phyloP scores from a whole-genome alignment of 2,113 vertebrate species.

The Engystomops pustulosus region DNA sequence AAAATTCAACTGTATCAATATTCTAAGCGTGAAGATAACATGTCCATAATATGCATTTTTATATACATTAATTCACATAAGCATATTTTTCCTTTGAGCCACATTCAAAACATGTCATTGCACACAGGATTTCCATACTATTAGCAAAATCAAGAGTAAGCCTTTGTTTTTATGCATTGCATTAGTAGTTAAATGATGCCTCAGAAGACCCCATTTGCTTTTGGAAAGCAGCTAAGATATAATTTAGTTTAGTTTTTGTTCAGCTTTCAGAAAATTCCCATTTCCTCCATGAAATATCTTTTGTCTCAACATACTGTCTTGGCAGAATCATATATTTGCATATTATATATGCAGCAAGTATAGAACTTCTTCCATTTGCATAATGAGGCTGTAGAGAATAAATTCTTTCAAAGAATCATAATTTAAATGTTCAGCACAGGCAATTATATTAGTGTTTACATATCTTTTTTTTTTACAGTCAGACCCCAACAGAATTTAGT shows the following conservation, averaged over 20 bases:
- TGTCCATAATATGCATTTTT: constrained; percentile 46
- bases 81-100: constrained; percentile 20
- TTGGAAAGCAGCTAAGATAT: constrained; percentile 44
- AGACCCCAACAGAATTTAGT: constrained; percentile 59
- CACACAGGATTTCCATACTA: constrained; percentile 45
- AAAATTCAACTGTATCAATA: constrained; percentile 35
- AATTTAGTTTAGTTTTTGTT: constrained; percentile 47
- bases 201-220: constrained; percentile 48
- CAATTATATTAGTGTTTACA: constrained; percentile 64
- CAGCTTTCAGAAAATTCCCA: constrained; percentile 53
- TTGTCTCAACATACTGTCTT: constrained; percentile 65
- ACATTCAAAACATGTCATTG: constrained; percentile 28
- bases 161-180: constrained; percentile 55
- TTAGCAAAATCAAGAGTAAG: constrained; percentile 43
- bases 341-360: constrained; percentile 57
- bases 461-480: constrained; percentile 49
- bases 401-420: constrained; percentile 52
- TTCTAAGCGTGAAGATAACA: constrained; percentile 23
- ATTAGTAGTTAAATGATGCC: constrained; percentile 59
- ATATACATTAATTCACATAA: constrained; percentile 36
- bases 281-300: constrained; percentile 67
- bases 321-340: constrained; percentile 61
- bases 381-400: constrained; percentile 64
- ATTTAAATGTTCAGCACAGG: constrained; percentile 55
- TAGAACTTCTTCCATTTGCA: constrained; percentile 64